These are phyloP conservation scores for Hyphantria cunea DNA, from an alignment of 1,140 invertebrate genomes.

Conservation along the genomic window DNA sequence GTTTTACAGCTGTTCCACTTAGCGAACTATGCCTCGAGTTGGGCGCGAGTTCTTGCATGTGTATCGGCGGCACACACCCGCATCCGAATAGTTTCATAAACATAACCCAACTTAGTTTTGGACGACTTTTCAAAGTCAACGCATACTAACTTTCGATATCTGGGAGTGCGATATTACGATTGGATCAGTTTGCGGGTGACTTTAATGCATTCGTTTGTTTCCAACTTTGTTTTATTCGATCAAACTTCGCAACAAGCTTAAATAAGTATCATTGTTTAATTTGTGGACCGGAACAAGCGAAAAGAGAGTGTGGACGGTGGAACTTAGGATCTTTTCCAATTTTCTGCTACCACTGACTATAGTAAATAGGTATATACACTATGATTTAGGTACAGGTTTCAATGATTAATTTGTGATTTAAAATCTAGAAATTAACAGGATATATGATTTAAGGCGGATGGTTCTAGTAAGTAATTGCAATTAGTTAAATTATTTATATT, in stretches of 20 bases:
- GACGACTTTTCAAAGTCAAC: constrained; percentile 81
- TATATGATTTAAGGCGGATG: too few species aligned
- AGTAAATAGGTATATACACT: too few species aligned
- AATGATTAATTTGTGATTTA: too few species aligned
- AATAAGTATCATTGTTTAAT: constrained; percentile 61
- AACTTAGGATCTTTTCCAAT: background rate
- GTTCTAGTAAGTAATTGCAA: too few species aligned
- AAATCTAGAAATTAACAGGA: too few species aligned
- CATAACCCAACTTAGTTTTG: constrained; percentile 81
- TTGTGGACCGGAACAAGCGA: constrained; percentile 20
- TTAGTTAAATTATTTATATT: too few species aligned
- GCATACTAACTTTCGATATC: constrained; percentile 80
- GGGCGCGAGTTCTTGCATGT: constrained; percentile 79
- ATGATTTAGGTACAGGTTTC: too few species aligned
- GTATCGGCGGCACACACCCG: constrained; percentile 77
- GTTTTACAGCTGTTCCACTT: constrained; percentile 81
- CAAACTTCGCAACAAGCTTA: constrained; percentile 70
- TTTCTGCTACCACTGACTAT: too few species aligned
- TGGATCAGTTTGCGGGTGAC: constrained; percentile 76
- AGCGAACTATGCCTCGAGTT: constrained; percentile 79
- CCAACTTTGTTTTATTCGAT: constrained; percentile 77
- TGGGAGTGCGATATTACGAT: constrained; percentile 78
- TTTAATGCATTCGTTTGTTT: constrained; percentile 81
- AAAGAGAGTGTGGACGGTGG: background rate
- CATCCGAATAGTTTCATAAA: constrained; percentile 81